phyloP scores from a whole-genome alignment of 2,797 vertebrate genomes.

The Hybognathus amarus region DNA sequence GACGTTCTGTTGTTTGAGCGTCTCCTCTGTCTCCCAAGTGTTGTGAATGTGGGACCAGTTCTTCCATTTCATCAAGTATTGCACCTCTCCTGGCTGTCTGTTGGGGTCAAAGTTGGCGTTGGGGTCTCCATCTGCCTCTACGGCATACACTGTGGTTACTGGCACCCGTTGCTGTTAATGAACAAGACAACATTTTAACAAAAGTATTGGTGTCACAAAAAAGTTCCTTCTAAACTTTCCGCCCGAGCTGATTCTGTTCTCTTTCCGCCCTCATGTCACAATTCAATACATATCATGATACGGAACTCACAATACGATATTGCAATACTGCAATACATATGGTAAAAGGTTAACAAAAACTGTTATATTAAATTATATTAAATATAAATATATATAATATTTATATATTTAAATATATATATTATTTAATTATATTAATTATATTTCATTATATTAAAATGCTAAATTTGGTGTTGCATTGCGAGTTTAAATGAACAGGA shows the following conservation, averaged over 20 bases:
- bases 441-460: too few species aligned
- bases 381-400: too few species aligned
- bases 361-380: too few species aligned
- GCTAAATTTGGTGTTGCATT: too few species aligned
- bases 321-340: too few species aligned
- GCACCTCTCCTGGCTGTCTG: constrained; percentile 87
- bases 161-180: constrained; percentile 86
- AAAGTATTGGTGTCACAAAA: neutral
- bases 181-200: neutral
- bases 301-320: too few species aligned
- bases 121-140: constrained; percentile 96
- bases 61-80: constrained; percentile 99
- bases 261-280: too few species aligned
- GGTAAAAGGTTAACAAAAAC: too few species aligned
- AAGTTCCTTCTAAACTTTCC: neutral
- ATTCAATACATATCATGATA: too few species aligned
- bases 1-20: constrained; percentile 94
- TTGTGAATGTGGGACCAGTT: constrained; percentile 99
- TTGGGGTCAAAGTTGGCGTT: constrained; percentile 85
- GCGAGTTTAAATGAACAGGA: too few species aligned
- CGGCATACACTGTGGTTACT: constrained; percentile 94
- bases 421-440: too few species aligned
- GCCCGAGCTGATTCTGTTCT: neutral
- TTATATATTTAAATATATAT: too few species aligned
- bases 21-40: constrained; percentile 98